phyloP scores from a whole-genome alignment of 2,113 vertebrate species.

The Leptobrachium ailaonicum region DNA sequence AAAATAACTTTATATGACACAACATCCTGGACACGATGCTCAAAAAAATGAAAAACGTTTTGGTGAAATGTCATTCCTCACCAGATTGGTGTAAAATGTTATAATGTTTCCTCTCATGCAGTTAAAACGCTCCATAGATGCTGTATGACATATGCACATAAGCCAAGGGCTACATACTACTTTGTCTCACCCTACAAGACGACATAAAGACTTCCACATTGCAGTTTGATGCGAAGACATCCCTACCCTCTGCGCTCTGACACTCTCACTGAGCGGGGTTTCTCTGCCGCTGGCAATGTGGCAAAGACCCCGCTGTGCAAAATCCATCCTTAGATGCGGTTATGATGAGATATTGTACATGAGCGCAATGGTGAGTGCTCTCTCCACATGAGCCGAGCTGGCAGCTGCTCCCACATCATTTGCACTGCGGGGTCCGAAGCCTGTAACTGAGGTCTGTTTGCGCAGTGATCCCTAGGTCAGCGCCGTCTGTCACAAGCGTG shows the following conservation, averaged over 20 bases:
- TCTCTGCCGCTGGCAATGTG: constrained; percentile 33
- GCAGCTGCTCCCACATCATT: constrained; percentile 41
- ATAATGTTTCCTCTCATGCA: no score
- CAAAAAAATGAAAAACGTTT: no score
- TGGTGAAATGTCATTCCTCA: no score
- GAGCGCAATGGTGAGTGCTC: constrained; percentile 35
- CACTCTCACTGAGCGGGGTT: constrained; percentile 26
- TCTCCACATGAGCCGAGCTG: constrained; percentile 31
- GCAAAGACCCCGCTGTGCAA: constrained; percentile 29
- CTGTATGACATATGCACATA: no score
- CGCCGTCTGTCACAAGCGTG: constrained; percentile 41
- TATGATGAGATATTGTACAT: constrained; percentile 44
- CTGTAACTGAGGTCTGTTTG: constrained; percentile 41
- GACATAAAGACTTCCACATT: neutral
- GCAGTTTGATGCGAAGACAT: constrained; percentile 1
- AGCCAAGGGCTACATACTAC: neutral
- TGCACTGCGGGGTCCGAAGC: constrained; percentile 40
- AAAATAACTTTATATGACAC: no score
- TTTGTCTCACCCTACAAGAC: neutral
- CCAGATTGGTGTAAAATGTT: no score
- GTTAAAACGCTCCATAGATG: no score
- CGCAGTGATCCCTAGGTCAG: constrained; percentile 40
- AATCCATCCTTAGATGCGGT: constrained; percentile 46
- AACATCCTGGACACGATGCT: no score
- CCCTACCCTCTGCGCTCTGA: constrained; percentile 25